phyloP scores from a whole-genome alignment of 1,140 invertebrate genomes.

The Calephelis nemesis region DNA sequence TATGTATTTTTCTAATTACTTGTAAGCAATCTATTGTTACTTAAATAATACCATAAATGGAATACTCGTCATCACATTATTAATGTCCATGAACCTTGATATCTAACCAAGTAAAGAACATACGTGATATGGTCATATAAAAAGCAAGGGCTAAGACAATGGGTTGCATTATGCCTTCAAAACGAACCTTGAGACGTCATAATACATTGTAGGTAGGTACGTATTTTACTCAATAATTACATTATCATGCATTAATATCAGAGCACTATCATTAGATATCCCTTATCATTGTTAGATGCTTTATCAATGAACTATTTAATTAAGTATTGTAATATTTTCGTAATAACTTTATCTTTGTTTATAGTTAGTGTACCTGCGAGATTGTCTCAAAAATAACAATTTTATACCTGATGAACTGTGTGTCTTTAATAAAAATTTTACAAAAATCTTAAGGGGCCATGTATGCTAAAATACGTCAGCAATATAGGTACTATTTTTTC shows the following conservation, averaged over 20 bases:
- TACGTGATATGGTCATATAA: neutral
- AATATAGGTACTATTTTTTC: no score
- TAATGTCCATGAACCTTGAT: neutral
- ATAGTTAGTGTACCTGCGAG: neutral
- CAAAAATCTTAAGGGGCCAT: no score
- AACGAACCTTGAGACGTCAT: conserved; percentile 9
- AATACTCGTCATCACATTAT: no score
- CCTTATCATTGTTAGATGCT: conserved; percentile 8
- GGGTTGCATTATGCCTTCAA: neutral
- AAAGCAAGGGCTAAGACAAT: neutral
- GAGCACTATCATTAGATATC: neutral
- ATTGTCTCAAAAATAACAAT: neutral
- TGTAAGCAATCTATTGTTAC: no score
- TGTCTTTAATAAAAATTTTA: no score
- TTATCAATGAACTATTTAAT: conserved; percentile 16
- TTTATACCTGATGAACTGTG: no score
- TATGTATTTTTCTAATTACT: no score
- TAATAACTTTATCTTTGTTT: neutral
- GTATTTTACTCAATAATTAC: conserved; percentile 10
- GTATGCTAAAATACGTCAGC: no score
- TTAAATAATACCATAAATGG: no score
- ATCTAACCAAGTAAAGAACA: neutral
- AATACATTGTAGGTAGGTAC: neutral
- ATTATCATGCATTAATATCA: conserved; percentile 15
- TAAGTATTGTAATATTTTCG: conserved; percentile 10